Conservation (phyloP, 2,888 invertebrate genomes). For the Plagiodera versicolora region DNA sequence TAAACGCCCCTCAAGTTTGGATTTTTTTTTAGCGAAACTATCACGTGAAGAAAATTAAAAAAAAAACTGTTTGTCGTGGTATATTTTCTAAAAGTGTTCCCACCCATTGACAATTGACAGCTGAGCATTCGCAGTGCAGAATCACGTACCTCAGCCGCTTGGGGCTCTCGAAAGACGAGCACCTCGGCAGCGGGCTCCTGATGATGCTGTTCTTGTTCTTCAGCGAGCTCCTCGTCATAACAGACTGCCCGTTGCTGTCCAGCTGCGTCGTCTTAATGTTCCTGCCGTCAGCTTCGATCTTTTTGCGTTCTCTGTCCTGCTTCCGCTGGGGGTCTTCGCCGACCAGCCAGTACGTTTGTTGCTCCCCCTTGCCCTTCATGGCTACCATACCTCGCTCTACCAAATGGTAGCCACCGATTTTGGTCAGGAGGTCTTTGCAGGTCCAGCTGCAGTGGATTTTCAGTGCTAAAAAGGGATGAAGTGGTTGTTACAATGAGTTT, state of each 20-base stretch:
- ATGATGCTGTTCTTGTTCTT: conserved; percentile 67
- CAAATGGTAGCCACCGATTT: conserved; percentile 74
- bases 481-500: too few species aligned
- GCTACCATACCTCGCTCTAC: conserved; percentile 75
- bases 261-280: conserved; percentile 36
- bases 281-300: conserved; percentile 52
- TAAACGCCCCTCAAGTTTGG: too few species aligned
- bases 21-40: too few species aligned
- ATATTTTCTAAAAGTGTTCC: too few species aligned
- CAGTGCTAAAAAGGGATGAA: too few species aligned
- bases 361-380: conserved; percentile 84
- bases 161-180: conserved; percentile 81
- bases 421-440: conserved; percentile 69
- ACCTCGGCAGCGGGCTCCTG: conserved; percentile 63
- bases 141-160: conserved; percentile 69
- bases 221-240: conserved; percentile 65
- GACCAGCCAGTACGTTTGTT: conserved; percentile 79
- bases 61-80: too few species aligned
- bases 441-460: conserved; percentile 82
- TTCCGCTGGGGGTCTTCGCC: conserved; percentile 71
- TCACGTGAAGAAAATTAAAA: too few species aligned
- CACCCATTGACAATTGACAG: too few species aligned
- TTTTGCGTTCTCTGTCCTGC: conserved; percentile 57
- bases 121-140: too few species aligned
- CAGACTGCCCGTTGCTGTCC: conserved; percentile 43